Conservation (phyloP, 2,888 invertebrate species). For the Galerucella pusilla region DNA sequence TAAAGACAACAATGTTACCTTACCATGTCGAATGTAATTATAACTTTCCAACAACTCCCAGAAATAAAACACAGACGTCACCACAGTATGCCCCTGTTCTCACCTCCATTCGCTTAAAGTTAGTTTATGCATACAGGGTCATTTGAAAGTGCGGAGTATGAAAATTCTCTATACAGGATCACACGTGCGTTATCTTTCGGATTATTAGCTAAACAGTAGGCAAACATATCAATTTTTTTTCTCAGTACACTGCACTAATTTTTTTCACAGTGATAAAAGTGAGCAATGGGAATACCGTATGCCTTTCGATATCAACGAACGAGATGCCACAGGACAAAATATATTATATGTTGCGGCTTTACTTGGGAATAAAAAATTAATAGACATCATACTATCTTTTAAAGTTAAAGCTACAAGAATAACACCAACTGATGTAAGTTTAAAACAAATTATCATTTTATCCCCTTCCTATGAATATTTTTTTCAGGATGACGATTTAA, state of each 20-base stretch:
- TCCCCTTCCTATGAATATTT: not conserved
- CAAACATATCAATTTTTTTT: too few relatives aligned
- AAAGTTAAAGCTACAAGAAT: slow-evolving; percentile 70
- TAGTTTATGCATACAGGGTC: too few relatives aligned
- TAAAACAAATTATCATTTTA: not conserved
- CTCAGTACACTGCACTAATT: not conserved
- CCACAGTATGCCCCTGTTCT: too few relatives aligned
- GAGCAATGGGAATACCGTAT: slow-evolving; percentile 85
- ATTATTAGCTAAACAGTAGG: too few relatives aligned
- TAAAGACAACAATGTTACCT: too few relatives aligned
- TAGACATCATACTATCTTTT: slow-evolving; percentile 80
- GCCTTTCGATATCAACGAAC: slow-evolving; percentile 93
- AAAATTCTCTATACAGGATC: too few relatives aligned
- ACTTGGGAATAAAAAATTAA: slow-evolving; percentile 82
- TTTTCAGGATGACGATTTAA: slow-evolving; percentile 63
- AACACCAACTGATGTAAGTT: slow-evolving; percentile 53
- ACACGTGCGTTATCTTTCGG: too few relatives aligned
- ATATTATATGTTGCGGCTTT: slow-evolving; percentile 91
- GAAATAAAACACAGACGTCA: too few relatives aligned
- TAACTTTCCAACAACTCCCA: too few relatives aligned
- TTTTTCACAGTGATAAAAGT: slow-evolving; percentile 67
- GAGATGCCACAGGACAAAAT: slow-evolving; percentile 90
- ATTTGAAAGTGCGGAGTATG: too few relatives aligned
- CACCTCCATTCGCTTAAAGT: too few relatives aligned
- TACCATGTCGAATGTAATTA: too few relatives aligned